Conservation (phyloP, 2,113 vertebrate genomes). For the Rousettus leschenaultii region DNA sequence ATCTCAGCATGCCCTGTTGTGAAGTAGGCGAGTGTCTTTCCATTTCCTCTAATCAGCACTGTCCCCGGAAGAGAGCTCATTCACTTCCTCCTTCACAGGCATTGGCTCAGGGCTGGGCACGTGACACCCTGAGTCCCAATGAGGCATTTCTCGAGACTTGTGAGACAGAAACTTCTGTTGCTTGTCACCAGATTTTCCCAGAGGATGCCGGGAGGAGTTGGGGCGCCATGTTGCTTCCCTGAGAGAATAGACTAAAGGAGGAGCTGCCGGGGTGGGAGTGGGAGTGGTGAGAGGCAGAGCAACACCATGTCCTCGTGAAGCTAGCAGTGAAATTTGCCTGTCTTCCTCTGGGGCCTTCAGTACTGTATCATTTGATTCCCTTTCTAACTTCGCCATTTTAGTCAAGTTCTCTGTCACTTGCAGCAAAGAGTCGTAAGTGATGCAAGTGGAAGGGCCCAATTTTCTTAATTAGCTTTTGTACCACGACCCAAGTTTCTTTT, state of each 20-base stretch:
- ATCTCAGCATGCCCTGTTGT: fast-evolving
- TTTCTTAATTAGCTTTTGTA: background rate
- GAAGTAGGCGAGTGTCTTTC: too few species aligned
- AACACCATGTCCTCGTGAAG: background rate
- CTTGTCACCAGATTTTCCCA: background rate
- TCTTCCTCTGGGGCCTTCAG: too few species aligned
- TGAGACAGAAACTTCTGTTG: background rate
- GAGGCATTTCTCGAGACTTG: background rate
- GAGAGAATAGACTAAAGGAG: background rate
- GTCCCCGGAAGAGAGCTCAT: fast-evolving
- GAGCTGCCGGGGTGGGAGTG: background rate
- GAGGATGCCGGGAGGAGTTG: fast-evolving
- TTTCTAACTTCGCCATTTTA: background rate
- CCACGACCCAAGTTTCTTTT: background rate
- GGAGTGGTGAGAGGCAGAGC: background rate
- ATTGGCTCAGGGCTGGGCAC: too few species aligned
- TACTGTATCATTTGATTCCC: background rate
- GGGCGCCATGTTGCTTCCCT: fast-evolving
- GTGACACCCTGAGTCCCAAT: background rate
- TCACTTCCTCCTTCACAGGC: too few species aligned
- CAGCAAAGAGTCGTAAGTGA: background rate
- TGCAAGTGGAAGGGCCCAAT: background rate
- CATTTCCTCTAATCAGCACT: fast-evolving
- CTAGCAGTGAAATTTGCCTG: background rate
- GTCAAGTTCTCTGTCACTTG: background rate